A percentile compares a stretch with the other conserved stretches of the same genome.
phyloP scores from a whole-genome alignment of 2,888 invertebrate genomes.

The Ectobius pallidus region DNA sequence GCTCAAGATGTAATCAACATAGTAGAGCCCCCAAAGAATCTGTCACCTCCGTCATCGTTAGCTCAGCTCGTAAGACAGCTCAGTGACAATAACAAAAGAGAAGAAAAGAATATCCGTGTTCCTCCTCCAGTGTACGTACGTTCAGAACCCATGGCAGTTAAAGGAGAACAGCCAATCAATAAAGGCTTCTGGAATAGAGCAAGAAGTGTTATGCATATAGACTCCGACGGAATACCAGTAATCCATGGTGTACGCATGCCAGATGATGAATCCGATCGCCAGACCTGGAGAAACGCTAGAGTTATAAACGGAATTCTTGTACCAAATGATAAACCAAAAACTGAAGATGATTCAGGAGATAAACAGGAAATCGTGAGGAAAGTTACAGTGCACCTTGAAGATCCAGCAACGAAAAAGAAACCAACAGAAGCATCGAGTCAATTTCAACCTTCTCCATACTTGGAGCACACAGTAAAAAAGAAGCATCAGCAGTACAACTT shows the following conservation, averaged over 20 bases:
- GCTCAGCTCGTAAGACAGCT: not conserved
- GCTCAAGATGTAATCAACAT: not conserved
- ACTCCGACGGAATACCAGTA: conserved; percentile 76
- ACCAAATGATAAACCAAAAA: conserved; percentile 61
- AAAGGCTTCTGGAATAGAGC: conserved; percentile 66
- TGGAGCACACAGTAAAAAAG: not conserved
- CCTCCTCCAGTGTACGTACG: conserved; percentile 73
- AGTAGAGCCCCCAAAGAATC: conserved; percentile 9
- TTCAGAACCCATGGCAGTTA: conserved; percentile 68
- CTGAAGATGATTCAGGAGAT: not conserved
- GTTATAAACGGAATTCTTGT: conserved; percentile 84
- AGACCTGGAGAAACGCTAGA: conserved; percentile 86
- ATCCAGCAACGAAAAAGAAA: not conserved
- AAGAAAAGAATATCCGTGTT: conserved; percentile 50
- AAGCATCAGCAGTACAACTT: not conserved
- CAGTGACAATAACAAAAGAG: not conserved
- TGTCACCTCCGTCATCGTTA: conserved; percentile 26
- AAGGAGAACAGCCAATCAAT: conserved; percentile 52
- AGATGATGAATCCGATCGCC: conserved; percentile 81
- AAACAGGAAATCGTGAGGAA: not conserved
- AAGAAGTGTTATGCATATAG: conserved; percentile 68
- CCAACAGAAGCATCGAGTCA: not conserved
- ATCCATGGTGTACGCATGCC: conserved; percentile 84
- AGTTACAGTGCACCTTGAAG: not conserved
- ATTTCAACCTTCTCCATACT: not conserved